Evolutionary conservation across 2,888 invertebrate genomes (phyloP), one percentile per base, ranked within the genome.

Genomic region (Melanostoma mellinum): DNA sequence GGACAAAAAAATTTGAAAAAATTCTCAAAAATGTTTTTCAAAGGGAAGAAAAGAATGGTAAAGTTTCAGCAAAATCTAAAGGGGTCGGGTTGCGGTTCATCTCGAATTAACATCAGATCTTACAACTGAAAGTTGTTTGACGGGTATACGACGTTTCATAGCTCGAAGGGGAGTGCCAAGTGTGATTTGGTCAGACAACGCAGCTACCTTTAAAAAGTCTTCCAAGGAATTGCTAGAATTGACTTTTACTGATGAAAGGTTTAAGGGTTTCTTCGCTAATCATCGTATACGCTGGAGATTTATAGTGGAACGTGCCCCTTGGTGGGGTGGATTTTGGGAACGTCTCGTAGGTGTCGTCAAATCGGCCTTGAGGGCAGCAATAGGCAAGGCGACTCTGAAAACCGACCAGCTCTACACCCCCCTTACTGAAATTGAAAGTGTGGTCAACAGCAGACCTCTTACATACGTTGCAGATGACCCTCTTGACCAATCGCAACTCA

Each of bases 401-500:
- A 46, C 8, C 35, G 9, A 69, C 8, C 46, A 69, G 44, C 35
- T 68, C 32, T 38, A 69, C 44, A 68, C 68, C 2, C 55, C 42
- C 20, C 44, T 68, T 20, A 35, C 68, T 2, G 68, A 68, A 3
- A 55, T 58, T 20, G 69, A 69, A 35, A 36, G 20, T 32, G 44
- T 69, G 30, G 48, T 69, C 6, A 69, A 69, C 32, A 36, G 20
- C 35, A 38, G 69, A 48, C 69, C 56, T 3, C 48, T 69, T 1
- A 68, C 68, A 32, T 55, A 68, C 55, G 44, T 53, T 8, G 44
- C 42, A 33, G 68, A 68, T 55, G 68, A 68, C n/a, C 68, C 68
- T 6, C 42, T 68, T 32, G 68, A 68, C n/a, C 33, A 55, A 42
- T 55, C 68, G 32, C 55, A 55, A 6, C 42, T 68, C 6, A 68